Percentiles rank a stretch among this genome's conserved stretches.
phyloP scores from a whole-genome alignment of 2,888 invertebrate genomes.

The Liposcelis brunnea region DNA sequence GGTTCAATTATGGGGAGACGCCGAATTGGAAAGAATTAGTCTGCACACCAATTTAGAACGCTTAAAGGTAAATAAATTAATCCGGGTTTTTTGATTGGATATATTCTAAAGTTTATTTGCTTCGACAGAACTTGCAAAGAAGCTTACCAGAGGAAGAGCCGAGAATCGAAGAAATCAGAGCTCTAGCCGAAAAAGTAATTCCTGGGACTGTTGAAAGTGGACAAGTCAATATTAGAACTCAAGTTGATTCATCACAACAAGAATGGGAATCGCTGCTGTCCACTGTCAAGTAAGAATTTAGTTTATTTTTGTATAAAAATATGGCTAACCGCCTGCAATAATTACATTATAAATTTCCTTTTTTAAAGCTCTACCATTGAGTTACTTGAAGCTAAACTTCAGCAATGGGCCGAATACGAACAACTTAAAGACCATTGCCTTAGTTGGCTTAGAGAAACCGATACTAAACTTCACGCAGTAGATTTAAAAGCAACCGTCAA shows the following conservation, averaged over 20 bases:
- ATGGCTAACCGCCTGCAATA: background rate
- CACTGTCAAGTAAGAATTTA: slow-evolving; percentile 35
- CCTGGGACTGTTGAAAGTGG: slow-evolving; percentile 71
- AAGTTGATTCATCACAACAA: slow-evolving; percentile 74
- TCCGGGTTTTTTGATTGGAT: background rate
- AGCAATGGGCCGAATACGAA: slow-evolving; percentile 87
- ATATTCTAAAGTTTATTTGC: slow-evolving; percentile 1
- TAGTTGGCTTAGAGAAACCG: slow-evolving; percentile 74
- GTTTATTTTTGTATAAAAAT: slow-evolving; percentile 1
- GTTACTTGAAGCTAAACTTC: slow-evolving; percentile 61
- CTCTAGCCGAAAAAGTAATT: slow-evolving; percentile 75
- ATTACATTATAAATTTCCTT: slow-evolving; percentile 8
- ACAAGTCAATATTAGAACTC: slow-evolving; percentile 67
- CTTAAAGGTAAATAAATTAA: slow-evolving; percentile 34
- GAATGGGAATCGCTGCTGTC: slow-evolving; percentile 76
- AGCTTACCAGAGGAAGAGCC: slow-evolving; percentile 74
- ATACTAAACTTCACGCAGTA: slow-evolving; percentile 71
- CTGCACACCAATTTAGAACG: slow-evolving; percentile 75
- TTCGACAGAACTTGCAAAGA: slow-evolving; percentile 44
- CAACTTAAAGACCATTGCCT: slow-evolving; percentile 67
- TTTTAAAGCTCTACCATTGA: slow-evolving; percentile 49
- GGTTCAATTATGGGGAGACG: slow-evolving; percentile 66
- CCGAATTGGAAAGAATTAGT: slow-evolving; percentile 65
- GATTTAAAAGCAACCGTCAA: slow-evolving; percentile 65
- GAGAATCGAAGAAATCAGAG: slow-evolving; percentile 60